Conservation (phyloP, 2,888 invertebrate species). For the Ceratothoa steindachneri region DNA sequence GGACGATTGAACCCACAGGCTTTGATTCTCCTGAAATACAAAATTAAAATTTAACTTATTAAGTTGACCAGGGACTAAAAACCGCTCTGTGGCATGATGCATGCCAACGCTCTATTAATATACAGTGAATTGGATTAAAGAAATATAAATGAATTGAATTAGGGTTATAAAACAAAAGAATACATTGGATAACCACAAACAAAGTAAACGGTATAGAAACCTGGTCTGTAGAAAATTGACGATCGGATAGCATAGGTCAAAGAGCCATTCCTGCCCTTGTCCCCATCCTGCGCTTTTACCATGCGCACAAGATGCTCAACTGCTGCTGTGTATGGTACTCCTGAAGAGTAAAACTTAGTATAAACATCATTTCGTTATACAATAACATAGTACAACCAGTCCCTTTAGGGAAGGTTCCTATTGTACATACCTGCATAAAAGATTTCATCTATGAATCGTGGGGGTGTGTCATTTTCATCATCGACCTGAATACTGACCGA, state of each 20-base stretch:
- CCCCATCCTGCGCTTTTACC: constrained; percentile 49
- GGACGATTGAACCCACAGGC: constrained; percentile 70
- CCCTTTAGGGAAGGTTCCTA: background rate
- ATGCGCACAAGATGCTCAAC: constrained; percentile 50
- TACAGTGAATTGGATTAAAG: too few relatives aligned
- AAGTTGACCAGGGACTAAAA: too few relatives aligned
- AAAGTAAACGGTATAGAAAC: too few relatives aligned
- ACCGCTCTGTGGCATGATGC: too few relatives aligned
- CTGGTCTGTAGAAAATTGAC: constrained; percentile 49
- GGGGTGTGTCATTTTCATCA: constrained; percentile 81
- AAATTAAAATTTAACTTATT: constrained; percentile 16
- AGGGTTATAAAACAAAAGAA: background rate
- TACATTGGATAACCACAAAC: background rate
- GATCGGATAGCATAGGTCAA: constrained; percentile 49
- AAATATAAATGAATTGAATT: too few relatives aligned
- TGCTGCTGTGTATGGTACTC: constrained; percentile 51
- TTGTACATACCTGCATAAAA: constrained; percentile 64
- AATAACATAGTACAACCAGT: too few relatives aligned
- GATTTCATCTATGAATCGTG: constrained; percentile 63
- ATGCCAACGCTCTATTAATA: too few relatives aligned
- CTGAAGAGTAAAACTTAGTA: constrained; percentile 49
- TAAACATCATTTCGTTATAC: too few relatives aligned
- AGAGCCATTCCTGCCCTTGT: constrained; percentile 47
- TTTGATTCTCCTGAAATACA: constrained; percentile 52
- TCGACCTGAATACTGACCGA: constrained; percentile 67